A percentile compares a stretch with the other conserved stretches of the same genome.
phyloP scores from a whole-genome alignment of 2,797 vertebrate genomes.

The Coendou prehensilis region DNA sequence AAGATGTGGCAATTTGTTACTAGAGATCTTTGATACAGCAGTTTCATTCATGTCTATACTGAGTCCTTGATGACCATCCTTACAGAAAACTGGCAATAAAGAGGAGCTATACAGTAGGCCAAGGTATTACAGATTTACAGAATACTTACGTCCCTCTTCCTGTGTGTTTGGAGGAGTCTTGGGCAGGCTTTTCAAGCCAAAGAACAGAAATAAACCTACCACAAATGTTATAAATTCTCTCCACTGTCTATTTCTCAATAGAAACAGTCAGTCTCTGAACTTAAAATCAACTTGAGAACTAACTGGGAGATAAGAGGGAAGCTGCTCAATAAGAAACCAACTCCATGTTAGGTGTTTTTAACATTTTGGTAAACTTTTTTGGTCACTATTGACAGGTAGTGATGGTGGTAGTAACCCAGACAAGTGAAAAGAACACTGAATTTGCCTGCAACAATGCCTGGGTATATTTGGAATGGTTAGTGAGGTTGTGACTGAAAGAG shows the following conservation, averaged over 20 bases:
- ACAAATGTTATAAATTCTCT: neutral
- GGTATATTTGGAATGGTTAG: neutral
- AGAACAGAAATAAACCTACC: neutral
- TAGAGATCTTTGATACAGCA: neutral
- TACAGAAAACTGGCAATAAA: neutral
- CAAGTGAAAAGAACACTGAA: fast-evolving
- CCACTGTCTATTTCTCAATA: neutral
- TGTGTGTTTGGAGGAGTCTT: neutral
- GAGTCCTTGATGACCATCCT: neutral
- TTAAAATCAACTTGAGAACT: neutral
- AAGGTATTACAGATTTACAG: neutral
- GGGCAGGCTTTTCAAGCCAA: neutral
- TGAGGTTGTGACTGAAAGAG: neutral
- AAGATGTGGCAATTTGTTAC: neutral
- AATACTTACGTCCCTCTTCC: neutral
- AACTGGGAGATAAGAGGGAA: neutral
- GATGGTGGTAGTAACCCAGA: neutral
- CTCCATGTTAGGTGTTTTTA: neutral
- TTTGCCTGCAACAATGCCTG: neutral
- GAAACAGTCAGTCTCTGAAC: neutral
- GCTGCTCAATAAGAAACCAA: neutral
- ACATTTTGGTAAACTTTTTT: neutral
- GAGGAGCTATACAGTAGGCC: neutral
- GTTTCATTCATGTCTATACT: fast-evolving
- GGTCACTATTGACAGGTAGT: neutral